phyloP scores from a whole-genome alignment of 2,113 vertebrate genomes.

The Megaptera novaeangliae region DNA sequence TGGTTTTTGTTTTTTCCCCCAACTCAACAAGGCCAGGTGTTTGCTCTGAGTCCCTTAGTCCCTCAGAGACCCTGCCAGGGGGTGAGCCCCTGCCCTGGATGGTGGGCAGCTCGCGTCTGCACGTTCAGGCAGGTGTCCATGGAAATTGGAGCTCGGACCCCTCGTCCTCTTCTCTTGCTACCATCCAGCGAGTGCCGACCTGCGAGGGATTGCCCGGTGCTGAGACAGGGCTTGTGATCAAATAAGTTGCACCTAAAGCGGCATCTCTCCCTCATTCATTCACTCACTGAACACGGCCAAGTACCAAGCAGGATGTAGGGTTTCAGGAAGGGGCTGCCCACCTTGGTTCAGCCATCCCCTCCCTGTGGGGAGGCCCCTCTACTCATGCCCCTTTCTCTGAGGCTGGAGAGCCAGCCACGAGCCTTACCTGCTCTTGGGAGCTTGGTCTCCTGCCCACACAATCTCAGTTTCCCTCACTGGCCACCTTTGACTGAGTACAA shows the following conservation, averaged over 20 bases:
- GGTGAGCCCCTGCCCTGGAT: fast-evolving
- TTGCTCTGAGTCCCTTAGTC: neutral
- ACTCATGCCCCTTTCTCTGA: neutral
- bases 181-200: fast-evolving
- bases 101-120: fast-evolving
- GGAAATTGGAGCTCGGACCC: neutral
- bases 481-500: neutral
- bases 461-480: neutral
- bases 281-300: fast-evolving
- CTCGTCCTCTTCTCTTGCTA: neutral
- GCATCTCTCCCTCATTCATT: neutral
- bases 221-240: fast-evolving
- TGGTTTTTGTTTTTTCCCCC: neutral
- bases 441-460: neutral
- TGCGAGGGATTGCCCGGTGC: fast-evolving
- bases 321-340: neutral
- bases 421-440: neutral
- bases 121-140: neutral
- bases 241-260: neutral
- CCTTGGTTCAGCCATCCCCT: neutral
- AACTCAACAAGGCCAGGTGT: neutral
- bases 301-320: fast-evolving
- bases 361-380: neutral
- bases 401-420: neutral
- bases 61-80: neutral